phyloP scores from a whole-genome alignment of 1,140 invertebrate species.

The Drosophila equinoxialis region DNA sequence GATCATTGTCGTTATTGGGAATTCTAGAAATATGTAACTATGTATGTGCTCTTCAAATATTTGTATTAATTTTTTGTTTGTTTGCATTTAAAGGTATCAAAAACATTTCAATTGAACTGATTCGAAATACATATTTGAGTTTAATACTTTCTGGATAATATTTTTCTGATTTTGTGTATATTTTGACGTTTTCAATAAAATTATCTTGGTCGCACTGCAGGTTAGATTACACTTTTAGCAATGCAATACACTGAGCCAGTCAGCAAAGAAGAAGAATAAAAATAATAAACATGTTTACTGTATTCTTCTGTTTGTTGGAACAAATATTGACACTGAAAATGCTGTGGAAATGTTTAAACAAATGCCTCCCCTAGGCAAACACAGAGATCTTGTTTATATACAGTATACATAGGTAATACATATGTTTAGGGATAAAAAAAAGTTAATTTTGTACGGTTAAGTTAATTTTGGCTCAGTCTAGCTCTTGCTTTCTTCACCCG shows the following conservation, averaged over 20 bases:
- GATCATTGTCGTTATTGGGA: too few relatives aligned
- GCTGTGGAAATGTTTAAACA: slow-evolving; percentile 60
- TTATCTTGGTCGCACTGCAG: background rate
- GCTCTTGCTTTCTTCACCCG: background rate
- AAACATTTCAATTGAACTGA: too few relatives aligned
- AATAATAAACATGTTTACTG: slow-evolving; percentile 23
- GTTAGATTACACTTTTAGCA: background rate
- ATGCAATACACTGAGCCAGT: too few relatives aligned
- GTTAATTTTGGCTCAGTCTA: background rate
- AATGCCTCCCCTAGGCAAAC: slow-evolving; percentile 25
- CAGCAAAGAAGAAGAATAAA: background rate
- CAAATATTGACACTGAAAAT: slow-evolving; percentile 52
- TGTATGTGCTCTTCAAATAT: too few relatives aligned
- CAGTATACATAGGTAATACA: background rate
- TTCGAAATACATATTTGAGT: too few relatives aligned
- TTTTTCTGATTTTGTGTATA: too few relatives aligned
- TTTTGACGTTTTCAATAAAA: background rate
- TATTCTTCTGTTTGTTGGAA: slow-evolving; percentile 1
- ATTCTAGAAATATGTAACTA: too few relatives aligned
- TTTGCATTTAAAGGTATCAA: too few relatives aligned
- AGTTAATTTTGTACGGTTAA: background rate
- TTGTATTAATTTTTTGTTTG: too few relatives aligned
- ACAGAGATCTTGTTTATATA: slow-evolving; percentile 40
- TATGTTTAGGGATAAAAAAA: slow-evolving; percentile 1
- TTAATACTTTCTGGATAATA: too few relatives aligned